Percentiles rank a stretch among this genome's conserved stretches.
phyloP scores from a whole-genome alignment of 2,888 invertebrate genomes.

The Pilophorus perplexus region DNA sequence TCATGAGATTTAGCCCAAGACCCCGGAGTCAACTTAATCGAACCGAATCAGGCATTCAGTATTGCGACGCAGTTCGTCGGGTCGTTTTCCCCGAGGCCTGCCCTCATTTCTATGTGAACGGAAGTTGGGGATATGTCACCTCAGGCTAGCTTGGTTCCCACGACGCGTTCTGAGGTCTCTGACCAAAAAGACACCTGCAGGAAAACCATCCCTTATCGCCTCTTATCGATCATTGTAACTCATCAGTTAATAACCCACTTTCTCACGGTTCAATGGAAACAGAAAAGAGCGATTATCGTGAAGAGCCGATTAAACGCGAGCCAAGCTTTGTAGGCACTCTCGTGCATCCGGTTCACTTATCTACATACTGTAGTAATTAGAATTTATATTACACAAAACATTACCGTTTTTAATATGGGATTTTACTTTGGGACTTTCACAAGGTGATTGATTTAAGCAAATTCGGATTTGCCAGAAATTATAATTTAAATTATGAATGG shows the following conservation, averaged over 20 bases:
- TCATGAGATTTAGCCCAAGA: too few relatives aligned
- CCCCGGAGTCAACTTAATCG: too few relatives aligned
- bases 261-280: constrained; percentile 26
- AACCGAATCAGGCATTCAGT: too few relatives aligned
- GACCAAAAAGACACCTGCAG: constrained; percentile 16
- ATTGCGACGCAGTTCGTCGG: not conserved
- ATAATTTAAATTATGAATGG: too few relatives aligned
- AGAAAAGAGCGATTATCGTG: not conserved
- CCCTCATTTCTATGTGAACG: constrained; percentile 24
- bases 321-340: too few relatives aligned
- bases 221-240: constrained; percentile 3
- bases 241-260: constrained; percentile 30
- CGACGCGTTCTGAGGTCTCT: constrained; percentile 3
- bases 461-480: too few relatives aligned
- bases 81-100: not conserved
- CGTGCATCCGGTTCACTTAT: too few relatives aligned
- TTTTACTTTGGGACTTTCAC: too few relatives aligned
- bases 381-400: too few relatives aligned
- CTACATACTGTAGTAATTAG: too few relatives aligned
- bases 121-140: constrained; percentile 36
- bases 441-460: too few relatives aligned
- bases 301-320: not conserved
- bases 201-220: constrained; percentile 13
- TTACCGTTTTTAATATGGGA: too few relatives aligned
- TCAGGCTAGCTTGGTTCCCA: not conserved